Percentiles rank a stretch among this genome's conserved stretches.
phyloP scores from a whole-genome alignment of 2,797 vertebrate genomes.

The Coccyzus lansbergi region DNA sequence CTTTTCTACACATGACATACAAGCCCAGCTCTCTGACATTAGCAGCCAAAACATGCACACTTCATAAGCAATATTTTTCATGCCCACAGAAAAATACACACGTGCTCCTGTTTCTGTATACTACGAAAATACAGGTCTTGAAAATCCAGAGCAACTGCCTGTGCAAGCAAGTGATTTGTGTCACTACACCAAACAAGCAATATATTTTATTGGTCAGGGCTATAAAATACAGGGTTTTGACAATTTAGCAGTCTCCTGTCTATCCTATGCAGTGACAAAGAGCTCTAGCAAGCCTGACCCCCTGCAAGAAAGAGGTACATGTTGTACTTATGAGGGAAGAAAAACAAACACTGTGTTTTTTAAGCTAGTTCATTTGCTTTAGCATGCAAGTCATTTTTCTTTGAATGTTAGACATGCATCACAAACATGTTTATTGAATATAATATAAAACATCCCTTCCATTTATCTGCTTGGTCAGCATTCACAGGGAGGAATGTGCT shows the following conservation, averaged over 20 bases:
- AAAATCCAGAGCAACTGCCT: slow-evolving; percentile 34
- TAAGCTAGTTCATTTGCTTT: neutral
- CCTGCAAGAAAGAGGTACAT: neutral
- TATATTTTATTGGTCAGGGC: slow-evolving; percentile 15
- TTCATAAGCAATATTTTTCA: neutral
- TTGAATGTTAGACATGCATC: neutral
- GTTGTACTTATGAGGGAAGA: neutral
- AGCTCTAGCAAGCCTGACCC: neutral
- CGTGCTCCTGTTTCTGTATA: neutral
- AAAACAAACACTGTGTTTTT: neutral
- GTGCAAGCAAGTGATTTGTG: slow-evolving; percentile 7
- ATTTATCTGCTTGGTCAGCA: neutral
- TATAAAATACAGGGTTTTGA: slow-evolving; percentile 6
- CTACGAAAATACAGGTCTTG: neutral
- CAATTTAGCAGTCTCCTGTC: slow-evolving; percentile 2
- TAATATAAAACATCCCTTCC: neutral
- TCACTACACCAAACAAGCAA: neutral
- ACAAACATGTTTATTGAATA: neutral
- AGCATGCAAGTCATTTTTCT: neutral
- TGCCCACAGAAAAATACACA: neutral
- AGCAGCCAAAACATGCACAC: neutral
- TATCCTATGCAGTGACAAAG: neutral
- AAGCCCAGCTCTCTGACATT: neutral
- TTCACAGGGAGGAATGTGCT: neutral
- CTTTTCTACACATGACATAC: rapidly evolving